Base-by-base conservation (phyloP, 1,140 invertebrate genomes). In the Andricus grossulariae region DNA sequence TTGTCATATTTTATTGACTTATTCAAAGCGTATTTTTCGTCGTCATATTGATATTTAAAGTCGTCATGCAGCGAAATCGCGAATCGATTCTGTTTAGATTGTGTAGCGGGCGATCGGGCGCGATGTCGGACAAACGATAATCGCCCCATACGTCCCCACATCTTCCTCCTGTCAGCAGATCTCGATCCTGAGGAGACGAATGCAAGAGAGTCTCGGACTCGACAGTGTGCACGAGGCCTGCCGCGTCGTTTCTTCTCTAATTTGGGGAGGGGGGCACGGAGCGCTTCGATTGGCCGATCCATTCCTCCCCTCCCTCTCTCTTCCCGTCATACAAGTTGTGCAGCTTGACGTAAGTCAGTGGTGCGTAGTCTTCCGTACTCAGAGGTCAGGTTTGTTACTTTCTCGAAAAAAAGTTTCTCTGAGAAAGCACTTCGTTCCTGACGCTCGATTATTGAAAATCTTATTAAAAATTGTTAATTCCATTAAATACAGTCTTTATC, bases 281-380 rank as follows among this genome's bases (percentile, higher is more conserved):
- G 71, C 54, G 19, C 71, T 52, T 39, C 52, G 54, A 84, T 84
- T 84, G 82, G 73, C 32, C 49, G 50, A 25, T 18, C 45, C 21
- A 18, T 55, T 18, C 10, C 54, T 55, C 54, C 21, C 21, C 54
- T 19, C 13, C 54, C 54, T 18, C 54, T 6, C 21, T 55, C 18
- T 12, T 6, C 0, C 25, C 25, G 12, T 21, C 15, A 55, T n/a
- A 19, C 54, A 55, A 55, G 12, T 11, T 55, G 10, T 60, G 19
- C 39, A 57, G 54, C n/a, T 18, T 18, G 54, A 18, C 8, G 21
- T 32, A 66, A 32, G 25, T 15, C 80, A 84, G 83, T 84, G 76
- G 83, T 74, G 80, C 70, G 82, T 84, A 76, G 60, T 70, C 80
- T 70, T 72, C 70, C 74, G 74, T 73, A 18, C 2, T 16, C n/a